phyloP scores from a whole-genome alignment of 2,797 vertebrate genomes.

The Helicolenus hilgendorfi region DNA sequence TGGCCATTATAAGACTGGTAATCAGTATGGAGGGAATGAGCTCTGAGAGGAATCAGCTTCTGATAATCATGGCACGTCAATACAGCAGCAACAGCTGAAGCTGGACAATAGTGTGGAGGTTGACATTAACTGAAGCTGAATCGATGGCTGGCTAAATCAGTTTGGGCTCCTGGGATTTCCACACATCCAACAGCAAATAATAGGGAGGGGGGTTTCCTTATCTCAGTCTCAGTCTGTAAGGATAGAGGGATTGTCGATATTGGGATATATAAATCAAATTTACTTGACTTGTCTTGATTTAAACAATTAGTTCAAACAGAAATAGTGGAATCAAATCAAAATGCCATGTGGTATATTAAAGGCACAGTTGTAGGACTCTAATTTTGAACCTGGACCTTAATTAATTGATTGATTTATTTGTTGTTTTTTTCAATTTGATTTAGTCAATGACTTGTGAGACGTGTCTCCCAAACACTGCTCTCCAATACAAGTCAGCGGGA shows the following conservation, averaged over 20 bases:
- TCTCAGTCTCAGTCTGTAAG: background rate
- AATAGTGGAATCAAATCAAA: background rate
- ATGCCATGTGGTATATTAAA: background rate
- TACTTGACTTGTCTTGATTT: background rate
- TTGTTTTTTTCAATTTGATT: background rate
- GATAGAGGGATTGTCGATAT: background rate
- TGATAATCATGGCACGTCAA: slow-evolving; percentile 5
- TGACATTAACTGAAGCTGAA: slow-evolving; percentile 12
- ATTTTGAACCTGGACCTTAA: background rate
- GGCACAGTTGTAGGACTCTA: too few species aligned
- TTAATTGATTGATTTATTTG: background rate
- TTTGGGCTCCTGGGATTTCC: background rate
- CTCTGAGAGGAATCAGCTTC: background rate
- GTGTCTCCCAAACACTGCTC: background rate
- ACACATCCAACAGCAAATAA: background rate
- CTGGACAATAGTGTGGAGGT: background rate
- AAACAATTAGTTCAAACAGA: background rate
- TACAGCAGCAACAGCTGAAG: background rate
- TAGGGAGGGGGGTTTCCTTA: background rate
- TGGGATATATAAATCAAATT: background rate
- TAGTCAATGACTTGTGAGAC: background rate
- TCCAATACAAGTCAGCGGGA: background rate
- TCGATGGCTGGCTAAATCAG: slow-evolving; percentile 27
- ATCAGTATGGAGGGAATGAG: background rate
- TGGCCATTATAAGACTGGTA: background rate